Conservation (phyloP, 37 sponge, comb jelly and placozoan genomes). For the Agelas oroides region DNA sequence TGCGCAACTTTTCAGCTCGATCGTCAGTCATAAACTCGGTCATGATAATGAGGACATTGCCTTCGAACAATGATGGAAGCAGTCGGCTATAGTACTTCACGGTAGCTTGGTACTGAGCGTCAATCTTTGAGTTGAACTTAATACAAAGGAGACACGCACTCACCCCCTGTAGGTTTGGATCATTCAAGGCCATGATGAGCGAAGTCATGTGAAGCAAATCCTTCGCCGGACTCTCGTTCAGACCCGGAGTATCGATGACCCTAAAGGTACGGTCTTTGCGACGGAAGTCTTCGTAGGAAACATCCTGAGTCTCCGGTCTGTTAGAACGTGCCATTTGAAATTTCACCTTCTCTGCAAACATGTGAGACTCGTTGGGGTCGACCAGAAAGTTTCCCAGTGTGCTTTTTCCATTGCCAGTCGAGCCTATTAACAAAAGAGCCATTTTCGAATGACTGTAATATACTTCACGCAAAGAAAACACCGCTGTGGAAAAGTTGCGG, state of each 20-base stretch:
- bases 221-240: slow-evolving; percentile 27
- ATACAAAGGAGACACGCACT: slow-evolving; percentile 31
- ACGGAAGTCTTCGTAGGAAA: neutral
- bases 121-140: slow-evolving; percentile 45
- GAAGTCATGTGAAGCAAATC: slow-evolving; percentile 45
- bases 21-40: slow-evolving; percentile 39
- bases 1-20: neutral
- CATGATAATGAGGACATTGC: slow-evolving; percentile 38
- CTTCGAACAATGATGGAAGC: slow-evolving; percentile 38
- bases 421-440: slow-evolving; percentile 47
- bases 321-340: slow-evolving; percentile 21
- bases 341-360: neutral
- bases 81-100: slow-evolving; percentile 47
- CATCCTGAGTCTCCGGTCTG: slow-evolving; percentile 43
- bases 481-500: no score
- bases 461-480: no score
- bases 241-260: slow-evolving; percentile 56
- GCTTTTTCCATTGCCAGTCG: slow-evolving; percentile 62
- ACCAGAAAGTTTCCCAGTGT: slow-evolving; percentile 52
- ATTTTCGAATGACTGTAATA: no score
- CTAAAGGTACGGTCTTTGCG: neutral
- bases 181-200: slow-evolving; percentile 17
- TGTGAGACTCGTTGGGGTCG: slow-evolving; percentile 35
- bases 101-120: slow-evolving; percentile 43
- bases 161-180: no score